phyloP scores from a whole-genome alignment of 2,113 vertebrate species.

The Cichladusa arquata region DNA sequence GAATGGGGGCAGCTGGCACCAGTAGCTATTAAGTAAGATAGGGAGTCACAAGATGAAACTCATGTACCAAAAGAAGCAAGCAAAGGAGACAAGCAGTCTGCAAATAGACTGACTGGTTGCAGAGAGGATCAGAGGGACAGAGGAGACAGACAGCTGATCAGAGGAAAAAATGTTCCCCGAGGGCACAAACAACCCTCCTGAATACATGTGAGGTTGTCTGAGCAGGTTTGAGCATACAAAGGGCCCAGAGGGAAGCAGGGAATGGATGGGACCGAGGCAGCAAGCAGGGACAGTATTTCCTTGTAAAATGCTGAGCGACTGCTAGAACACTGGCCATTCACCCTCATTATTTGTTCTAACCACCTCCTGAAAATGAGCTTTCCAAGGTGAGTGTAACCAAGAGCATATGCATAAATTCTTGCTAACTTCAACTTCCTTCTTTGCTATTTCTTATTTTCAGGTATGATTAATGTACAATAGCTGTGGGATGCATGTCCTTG shows the following conservation, averaged over 20 bases:
- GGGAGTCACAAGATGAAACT: neutral
- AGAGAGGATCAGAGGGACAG: neutral
- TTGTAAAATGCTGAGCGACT: neutral
- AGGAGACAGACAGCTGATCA: neutral
- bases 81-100: neutral
- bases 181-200: neutral
- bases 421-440: neutral
- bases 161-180: neutral
- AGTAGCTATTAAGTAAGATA: neutral
- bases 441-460: neutral
- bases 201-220: neutral
- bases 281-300: neutral
- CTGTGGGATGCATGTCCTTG: neutral
- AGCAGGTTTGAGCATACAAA: neutral
- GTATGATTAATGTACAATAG: neutral
- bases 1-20: neutral
- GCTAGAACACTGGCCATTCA: neutral
- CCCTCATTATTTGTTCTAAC: neutral
- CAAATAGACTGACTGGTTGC: neutral
- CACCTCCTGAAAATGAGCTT: neutral
- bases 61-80: neutral
- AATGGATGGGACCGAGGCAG: neutral
- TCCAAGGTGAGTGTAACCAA: neutral
- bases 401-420: neutral
- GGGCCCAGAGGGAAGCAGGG: neutral